phyloP scores from a whole-genome alignment of 2,797 vertebrate genomes.

The Anisognathus igniventris region DNA sequence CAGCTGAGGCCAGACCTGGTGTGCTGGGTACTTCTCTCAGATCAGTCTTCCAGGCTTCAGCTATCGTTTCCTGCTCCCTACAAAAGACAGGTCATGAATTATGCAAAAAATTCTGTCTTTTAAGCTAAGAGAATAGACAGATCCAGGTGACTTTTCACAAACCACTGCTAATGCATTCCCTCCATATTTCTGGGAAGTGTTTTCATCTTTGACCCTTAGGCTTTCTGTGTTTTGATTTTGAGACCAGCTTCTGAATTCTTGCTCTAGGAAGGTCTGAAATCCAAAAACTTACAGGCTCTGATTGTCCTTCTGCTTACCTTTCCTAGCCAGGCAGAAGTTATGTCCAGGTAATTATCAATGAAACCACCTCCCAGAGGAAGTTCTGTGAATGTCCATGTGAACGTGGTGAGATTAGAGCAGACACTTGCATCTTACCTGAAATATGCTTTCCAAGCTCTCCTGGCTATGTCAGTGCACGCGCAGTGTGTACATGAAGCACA shows the following conservation, averaged over 20 bases:
- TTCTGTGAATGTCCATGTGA: background rate
- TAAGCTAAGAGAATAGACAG: background rate
- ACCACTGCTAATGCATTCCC: background rate
- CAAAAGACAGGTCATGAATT: background rate
- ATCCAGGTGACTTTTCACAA: background rate
- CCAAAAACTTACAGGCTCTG: accelerated
- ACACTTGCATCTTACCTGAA: background rate
- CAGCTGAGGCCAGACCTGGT: background rate
- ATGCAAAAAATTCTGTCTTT: background rate
- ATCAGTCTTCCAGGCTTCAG: background rate
- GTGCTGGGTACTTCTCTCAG: background rate
- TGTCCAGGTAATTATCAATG: background rate
- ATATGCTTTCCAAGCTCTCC: background rate
- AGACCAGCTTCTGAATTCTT: background rate
- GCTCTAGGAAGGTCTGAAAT: background rate
- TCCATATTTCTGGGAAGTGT: background rate
- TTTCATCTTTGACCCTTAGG: background rate
- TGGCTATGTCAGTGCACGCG: background rate
- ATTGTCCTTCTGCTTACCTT: background rate
- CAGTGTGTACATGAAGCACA: background rate
- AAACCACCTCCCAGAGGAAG: background rate
- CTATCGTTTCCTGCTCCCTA: background rate
- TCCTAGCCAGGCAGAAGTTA: background rate
- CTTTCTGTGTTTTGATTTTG: background rate
- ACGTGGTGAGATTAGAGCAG: background rate